A percentile compares a stretch with the other conserved stretches of the same genome.
Conservation (phyloP, 2,797 vertebrate genomes). For the Okamejei kenojei region DNA sequence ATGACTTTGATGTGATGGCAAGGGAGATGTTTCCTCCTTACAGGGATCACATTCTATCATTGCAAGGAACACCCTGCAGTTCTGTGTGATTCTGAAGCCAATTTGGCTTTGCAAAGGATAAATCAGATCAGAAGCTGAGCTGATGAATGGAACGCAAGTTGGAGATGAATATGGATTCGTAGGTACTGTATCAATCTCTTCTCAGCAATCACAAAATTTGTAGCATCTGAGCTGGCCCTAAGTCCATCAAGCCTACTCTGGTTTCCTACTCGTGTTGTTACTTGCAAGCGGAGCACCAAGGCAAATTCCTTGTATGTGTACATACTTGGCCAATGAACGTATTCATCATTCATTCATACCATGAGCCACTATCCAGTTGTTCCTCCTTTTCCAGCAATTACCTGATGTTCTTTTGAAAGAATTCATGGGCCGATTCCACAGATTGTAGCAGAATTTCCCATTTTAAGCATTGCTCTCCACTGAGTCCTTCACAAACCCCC, state of each 20-base stretch:
- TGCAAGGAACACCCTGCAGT: not conserved
- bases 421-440: not conserved
- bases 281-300: too few species aligned
- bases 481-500: too few species aligned
- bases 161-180: not conserved
- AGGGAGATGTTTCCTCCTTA: not conserved
- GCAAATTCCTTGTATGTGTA: too few species aligned
- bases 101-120: constrained; percentile 15
- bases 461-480: not conserved
- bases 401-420: not conserved
- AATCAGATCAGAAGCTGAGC: not conserved
- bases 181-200: not conserved
- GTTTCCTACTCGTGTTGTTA: not conserved
- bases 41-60: not conserved
- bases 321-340: too few species aligned
- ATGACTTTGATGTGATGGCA: not conserved
- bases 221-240: not conserved
- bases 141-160: constrained; percentile 4
- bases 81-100: not conserved
- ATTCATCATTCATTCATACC: not conserved
- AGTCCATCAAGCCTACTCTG: not conserved
- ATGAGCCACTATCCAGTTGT: not conserved
- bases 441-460: not conserved
- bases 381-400: not conserved
- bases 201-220: not conserved